These are phyloP conservation scores for Philaethria dido DNA, from an alignment of 2,888 invertebrate genomes.

Conservation along the genomic window DNA sequence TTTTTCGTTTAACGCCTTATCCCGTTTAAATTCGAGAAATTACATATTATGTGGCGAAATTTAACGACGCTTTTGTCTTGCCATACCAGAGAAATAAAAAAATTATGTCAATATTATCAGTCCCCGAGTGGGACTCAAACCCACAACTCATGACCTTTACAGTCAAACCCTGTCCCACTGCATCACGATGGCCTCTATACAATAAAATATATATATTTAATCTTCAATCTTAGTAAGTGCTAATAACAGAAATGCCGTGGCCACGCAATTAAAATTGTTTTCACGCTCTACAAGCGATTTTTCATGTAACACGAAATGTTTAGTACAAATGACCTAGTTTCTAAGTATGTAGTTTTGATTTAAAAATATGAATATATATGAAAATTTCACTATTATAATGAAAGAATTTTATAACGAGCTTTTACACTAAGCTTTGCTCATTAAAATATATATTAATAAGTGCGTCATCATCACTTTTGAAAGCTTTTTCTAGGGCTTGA, in stretches of 20 bases:
- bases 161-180: no score
- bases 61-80: no score
- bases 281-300: slow-evolving; percentile 32
- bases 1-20: no score
- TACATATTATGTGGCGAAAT: no score
- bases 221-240: not conserved
- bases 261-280: slow-evolving; percentile 42
- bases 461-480: not conserved
- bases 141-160: no score
- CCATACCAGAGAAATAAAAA: no score
- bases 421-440: not conserved
- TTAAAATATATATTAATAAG: not conserved
- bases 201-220: not conserved
- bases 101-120: no score
- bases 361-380: slow-evolving; percentile 14
- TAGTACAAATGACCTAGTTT: slow-evolving; percentile 36
- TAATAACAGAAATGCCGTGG: slow-evolving; percentile 16
- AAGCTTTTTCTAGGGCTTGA: not conserved
- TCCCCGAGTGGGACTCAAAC: no score
- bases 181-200: no score
- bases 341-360: slow-evolving; percentile 7
- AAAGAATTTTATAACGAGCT: not conserved
- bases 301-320: slow-evolving; percentile 37
- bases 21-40: no score
- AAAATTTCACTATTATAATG: not conserved